A percentile compares a stretch with the other conserved stretches of the same genome.
Conservation (phyloP, 2,113 vertebrate genomes). For the Illadopsis cleaveri region DNA sequence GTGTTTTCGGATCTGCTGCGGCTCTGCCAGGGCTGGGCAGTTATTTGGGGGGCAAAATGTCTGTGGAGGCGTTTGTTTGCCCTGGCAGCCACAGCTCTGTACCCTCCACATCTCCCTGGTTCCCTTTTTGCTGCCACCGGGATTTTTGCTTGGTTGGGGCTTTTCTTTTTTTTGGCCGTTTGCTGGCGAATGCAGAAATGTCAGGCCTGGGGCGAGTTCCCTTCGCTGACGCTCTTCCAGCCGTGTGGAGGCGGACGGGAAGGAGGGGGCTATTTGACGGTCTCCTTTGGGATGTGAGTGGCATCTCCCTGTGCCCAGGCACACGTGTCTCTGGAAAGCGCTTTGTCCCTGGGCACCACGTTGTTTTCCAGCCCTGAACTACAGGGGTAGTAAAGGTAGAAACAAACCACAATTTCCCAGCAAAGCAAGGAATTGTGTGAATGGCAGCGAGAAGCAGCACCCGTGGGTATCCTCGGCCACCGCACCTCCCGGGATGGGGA, state of each 20-base stretch:
- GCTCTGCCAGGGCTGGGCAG: neutral
- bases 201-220: slow-evolving; percentile 1
- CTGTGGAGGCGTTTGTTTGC: fast-evolving
- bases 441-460: neutral
- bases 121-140: slow-evolving; percentile 9
- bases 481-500: neutral
- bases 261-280: neutral
- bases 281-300: fast-evolving
- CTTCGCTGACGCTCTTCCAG: neutral
- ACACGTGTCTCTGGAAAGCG: neutral
- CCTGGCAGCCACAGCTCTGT: neutral
- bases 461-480: fast-evolving
- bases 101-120: neutral
- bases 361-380: neutral
- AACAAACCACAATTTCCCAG: neutral
- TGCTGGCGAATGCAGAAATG: neutral
- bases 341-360: fast-evolving
- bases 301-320: neutral
- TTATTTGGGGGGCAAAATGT: neutral
- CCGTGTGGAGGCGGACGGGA: neutral
- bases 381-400: too few species aligned
- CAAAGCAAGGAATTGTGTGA: neutral
- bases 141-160: neutral
- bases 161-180: neutral
- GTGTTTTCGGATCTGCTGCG: fast-evolving